Conservation (phyloP, 2,888 invertebrate genomes). For the Ophion slaviceki region DNA sequence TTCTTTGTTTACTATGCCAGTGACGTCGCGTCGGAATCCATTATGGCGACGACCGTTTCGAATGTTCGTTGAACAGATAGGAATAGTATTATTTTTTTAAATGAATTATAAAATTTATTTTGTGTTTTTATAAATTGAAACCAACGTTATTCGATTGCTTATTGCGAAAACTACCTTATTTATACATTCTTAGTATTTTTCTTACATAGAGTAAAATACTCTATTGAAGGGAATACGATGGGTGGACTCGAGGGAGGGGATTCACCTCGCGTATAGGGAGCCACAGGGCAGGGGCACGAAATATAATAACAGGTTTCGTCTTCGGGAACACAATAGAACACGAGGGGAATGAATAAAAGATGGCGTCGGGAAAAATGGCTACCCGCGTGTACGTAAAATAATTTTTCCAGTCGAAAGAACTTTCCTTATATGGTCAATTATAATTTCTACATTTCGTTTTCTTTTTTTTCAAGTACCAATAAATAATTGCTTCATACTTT, state of each 20-base stretch:
- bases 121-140: too few relatives aligned
- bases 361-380: conserved; percentile 64
- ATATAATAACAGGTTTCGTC: conserved; percentile 75
- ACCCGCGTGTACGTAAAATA: not conserved
- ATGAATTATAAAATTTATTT: too few relatives aligned
- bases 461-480: not conserved
- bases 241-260: conserved; percentile 45
- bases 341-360: conserved; percentile 70
- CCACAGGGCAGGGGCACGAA: conserved; percentile 48
- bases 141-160: too few relatives aligned
- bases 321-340: conserved; percentile 72
- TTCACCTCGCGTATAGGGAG: conserved; percentile 40
- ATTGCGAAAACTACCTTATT: too few relatives aligned
- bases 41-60: too few relatives aligned
- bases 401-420: not conserved
- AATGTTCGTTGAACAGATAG: too few relatives aligned
- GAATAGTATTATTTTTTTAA: too few relatives aligned
- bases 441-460: too few relatives aligned
- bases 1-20: too few relatives aligned
- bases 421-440: not conserved
- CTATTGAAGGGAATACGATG: conserved; percentile 48
- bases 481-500: not conserved
- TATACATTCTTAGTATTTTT: too few relatives aligned
- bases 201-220: too few relatives aligned
- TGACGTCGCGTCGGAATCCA: too few relatives aligned